phyloP scores from a whole-genome alignment of 2,797 vertebrate species.

The Antrozous pallidus region DNA sequence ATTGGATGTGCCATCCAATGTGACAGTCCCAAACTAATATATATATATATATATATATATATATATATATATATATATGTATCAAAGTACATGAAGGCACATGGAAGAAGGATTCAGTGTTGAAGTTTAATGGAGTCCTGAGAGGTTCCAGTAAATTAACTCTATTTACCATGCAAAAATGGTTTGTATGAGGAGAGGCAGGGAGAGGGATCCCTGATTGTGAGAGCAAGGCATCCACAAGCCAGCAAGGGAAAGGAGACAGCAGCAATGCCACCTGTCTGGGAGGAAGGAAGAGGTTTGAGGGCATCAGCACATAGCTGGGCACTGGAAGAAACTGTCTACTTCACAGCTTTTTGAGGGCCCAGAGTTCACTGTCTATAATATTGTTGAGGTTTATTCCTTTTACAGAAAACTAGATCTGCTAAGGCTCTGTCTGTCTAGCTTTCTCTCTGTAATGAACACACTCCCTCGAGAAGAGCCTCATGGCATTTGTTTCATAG shows the following conservation, averaged over 20 bases:
- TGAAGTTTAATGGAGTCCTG: not conserved
- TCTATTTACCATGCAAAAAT: not conserved
- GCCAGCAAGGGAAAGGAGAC: not conserved
- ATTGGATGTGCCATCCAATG: not conserved
- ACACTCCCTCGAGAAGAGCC: not conserved
- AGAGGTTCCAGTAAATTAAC: not conserved
- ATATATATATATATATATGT: too few relatives aligned
- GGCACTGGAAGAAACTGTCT: not conserved
- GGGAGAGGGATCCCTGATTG: not conserved
- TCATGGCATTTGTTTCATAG: not conserved
- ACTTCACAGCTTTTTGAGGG: not conserved
- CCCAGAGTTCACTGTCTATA: not conserved
- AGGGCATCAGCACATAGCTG: rapidly evolving
- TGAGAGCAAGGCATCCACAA: not conserved
- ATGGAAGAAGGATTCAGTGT: not conserved
- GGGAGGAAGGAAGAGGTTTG: not conserved
- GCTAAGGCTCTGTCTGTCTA: not conserved
- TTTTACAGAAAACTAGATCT: not conserved
- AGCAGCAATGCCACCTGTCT: not conserved
- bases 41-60: not conserved
- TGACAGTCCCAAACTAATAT: not conserved
- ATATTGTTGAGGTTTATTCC: not conserved
- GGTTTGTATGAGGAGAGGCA: not conserved
- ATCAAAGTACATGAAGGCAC: not conserved
- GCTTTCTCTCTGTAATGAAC: not conserved